Evolutionary conservation across 2,113 vertebrate species (phyloP).

Genomic region (Heloderma charlesbogerti): DNA sequence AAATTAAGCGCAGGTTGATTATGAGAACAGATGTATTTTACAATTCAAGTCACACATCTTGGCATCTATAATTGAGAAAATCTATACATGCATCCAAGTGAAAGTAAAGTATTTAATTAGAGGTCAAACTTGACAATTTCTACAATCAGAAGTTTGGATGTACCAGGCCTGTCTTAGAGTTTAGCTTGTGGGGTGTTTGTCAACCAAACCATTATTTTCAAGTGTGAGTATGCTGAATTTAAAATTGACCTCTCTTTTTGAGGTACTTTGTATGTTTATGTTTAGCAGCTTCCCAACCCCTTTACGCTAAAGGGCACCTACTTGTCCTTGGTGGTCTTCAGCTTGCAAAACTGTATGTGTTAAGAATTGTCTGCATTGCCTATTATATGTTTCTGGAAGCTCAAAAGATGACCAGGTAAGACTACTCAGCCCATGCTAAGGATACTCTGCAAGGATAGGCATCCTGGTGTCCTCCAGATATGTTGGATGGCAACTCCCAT

Average conservation of each 20-base stretch:
- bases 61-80: slow-evolving; percentile 35
- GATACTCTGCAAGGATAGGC: not conserved
- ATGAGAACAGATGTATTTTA: not conserved
- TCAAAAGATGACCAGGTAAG: not conserved
- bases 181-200: not conserved
- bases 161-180: not conserved
- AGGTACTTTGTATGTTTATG: not conserved
- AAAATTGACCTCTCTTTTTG: not conserved
- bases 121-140: slow-evolving; percentile 6
- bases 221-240: rapidly evolving
- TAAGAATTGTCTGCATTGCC: not conserved
- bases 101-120: slow-evolving; percentile 8
- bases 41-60: rapidly evolving
- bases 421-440: too few relatives aligned
- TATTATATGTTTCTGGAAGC: not conserved
- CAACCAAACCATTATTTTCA: slow-evolving; percentile 28
- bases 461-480: too few relatives aligned
- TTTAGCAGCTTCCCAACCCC: not conserved
- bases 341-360: not conserved
- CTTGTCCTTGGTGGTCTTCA: not conserved
- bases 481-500: too few relatives aligned
- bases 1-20: rapidly evolving
- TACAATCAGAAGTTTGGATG: not conserved
- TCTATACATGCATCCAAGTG: not conserved
- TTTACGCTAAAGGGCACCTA: not conserved